phyloP scores from a whole-genome alignment of 2,888 invertebrate species.

The Eremobia ochroleuca region DNA sequence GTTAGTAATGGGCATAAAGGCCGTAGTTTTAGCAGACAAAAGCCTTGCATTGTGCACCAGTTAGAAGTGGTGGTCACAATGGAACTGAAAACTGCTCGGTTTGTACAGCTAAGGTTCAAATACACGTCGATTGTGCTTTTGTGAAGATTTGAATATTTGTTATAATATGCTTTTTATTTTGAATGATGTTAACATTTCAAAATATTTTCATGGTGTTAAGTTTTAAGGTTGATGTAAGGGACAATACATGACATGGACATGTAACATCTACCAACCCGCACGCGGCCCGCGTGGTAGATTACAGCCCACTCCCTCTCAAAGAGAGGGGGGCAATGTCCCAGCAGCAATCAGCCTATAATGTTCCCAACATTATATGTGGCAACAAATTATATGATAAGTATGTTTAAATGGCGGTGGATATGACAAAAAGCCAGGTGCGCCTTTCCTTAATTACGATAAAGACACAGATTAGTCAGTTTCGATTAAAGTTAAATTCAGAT shows the following conservation, averaged over 20 bases:
- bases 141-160: background rate
- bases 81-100: constrained; percentile 9
- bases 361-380: too few species aligned
- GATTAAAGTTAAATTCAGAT: background rate
- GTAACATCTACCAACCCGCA: background rate
- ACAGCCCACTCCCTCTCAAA: background rate
- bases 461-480: too few species aligned
- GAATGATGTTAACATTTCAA: background rate
- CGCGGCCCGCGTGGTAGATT: too few species aligned
- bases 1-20: constrained; percentile 32
- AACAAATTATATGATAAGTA: background rate
- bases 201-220: background rate
- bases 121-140: constrained; percentile 11
- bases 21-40: constrained; percentile 35
- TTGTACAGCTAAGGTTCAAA: constrained; percentile 15
- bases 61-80: constrained; percentile 34
- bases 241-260: background rate
- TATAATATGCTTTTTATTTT: background rate
- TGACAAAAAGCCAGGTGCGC: background rate
- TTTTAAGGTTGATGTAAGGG: background rate
- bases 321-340: too few species aligned
- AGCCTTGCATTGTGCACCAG: constrained; percentile 12
- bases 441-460: background rate
- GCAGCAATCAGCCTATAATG: too few species aligned
- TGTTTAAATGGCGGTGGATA: too few species aligned